These are phyloP conservation scores for Tragelaphus imberbis DNA, from an alignment of 2,113 vertebrate genomes.

Conservation along the genomic window DNA sequence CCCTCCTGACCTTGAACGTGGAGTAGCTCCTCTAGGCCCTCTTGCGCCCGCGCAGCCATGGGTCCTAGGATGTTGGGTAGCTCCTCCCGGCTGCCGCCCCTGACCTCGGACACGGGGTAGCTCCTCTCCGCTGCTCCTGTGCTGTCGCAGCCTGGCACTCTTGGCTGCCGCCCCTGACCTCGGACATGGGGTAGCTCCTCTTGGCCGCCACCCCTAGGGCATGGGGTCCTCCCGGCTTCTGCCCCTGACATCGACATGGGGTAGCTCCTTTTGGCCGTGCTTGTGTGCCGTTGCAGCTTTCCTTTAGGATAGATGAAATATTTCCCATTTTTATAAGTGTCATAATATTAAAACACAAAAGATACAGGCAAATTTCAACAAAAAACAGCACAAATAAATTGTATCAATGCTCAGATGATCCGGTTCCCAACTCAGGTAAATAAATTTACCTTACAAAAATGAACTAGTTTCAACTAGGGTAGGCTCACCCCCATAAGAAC, in stretches of 20 bases:
- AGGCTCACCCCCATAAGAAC: not conserved
- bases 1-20: too few species aligned
- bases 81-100: rapidly evolving
- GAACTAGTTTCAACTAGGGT: not conserved
- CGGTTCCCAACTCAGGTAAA: not conserved
- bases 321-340: not conserved
- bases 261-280: rapidly evolving
- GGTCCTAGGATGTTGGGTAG: rapidly evolving
- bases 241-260: rapidly evolving
- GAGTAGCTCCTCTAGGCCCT: too few species aligned
- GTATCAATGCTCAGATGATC: not conserved
- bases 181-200: too few species aligned
- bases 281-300: not conserved
- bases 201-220: rapidly evolving
- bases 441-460: not conserved
- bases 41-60: rapidly evolving
- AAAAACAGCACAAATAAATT: not conserved
- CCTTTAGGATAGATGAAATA: not conserved
- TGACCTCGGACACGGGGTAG: rapidly evolving
- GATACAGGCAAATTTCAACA: not conserved
- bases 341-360: not conserved
- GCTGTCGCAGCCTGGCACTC: too few species aligned
- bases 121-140: too few species aligned
- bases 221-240: too few species aligned
- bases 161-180: too few species aligned